Conservation (phyloP, 2,888 invertebrate species). For the Cheilosia scutellata region DNA sequence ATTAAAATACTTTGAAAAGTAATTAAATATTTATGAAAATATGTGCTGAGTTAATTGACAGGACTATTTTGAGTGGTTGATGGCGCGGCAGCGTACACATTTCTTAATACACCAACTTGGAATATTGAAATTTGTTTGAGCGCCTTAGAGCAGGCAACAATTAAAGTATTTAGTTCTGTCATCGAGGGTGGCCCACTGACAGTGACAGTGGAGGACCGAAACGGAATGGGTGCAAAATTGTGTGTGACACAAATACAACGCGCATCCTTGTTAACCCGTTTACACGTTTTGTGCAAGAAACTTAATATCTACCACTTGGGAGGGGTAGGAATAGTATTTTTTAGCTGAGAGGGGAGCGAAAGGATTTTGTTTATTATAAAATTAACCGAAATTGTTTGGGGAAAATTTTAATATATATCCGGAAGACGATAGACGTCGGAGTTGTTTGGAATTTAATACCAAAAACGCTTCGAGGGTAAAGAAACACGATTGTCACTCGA, state of each 20-base stretch:
- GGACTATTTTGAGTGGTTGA: conserved; percentile 27
- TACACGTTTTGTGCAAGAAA: background rate
- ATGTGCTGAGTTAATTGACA: conserved; percentile 74
- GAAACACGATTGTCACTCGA: conserved; percentile 19
- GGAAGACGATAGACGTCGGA: conserved; percentile 16
- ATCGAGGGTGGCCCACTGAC: too few relatives aligned
- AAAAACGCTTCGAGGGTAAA: conserved; percentile 29
- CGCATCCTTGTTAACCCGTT: conserved; percentile 24
- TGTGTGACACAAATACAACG: background rate
- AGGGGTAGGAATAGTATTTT: background rate
- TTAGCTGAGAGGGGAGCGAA: background rate
- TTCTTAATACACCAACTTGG: conserved; percentile 51
- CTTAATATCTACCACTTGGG: background rate
- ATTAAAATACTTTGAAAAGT: conserved; percentile 74
- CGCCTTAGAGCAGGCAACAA: conserved; percentile 53
- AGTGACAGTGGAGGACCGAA: too few relatives aligned
- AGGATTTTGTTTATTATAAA: conserved; percentile 42
- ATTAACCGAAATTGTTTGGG: conserved; percentile 54
- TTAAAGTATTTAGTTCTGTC: conserved; percentile 56
- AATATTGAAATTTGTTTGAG: conserved; percentile 52
- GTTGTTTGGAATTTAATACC: conserved; percentile 48
- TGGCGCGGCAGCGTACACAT: conserved; percentile 18
- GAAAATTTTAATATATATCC: conserved; percentile 51
- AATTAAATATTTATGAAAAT: conserved; percentile 76
- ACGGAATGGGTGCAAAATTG: background rate